phyloP scores from a whole-genome alignment of 2,113 vertebrate genomes.

The Syngnathoides biaculeatus region DNA sequence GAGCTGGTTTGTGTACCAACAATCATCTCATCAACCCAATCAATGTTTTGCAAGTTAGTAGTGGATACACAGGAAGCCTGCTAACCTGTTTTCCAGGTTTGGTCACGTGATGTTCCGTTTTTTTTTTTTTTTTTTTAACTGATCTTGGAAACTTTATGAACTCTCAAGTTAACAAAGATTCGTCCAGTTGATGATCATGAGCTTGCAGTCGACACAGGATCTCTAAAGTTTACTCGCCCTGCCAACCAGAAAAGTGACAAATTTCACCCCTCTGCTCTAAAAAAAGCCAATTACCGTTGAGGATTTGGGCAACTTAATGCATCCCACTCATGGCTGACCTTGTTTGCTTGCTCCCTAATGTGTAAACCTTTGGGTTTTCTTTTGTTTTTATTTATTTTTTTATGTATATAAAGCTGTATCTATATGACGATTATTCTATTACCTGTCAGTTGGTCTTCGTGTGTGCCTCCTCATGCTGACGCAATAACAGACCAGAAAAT shows the following conservation, averaged over 20 bases:
- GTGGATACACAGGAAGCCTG: not conserved
- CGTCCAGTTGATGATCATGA: conserved; percentile 42
- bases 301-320: conserved; percentile 44
- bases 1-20: too few relatives aligned
- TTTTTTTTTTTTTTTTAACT: too few relatives aligned
- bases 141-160: not conserved
- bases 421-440: not conserved
- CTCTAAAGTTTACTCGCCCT: conserved; percentile 66
- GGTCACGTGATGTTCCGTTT: not conserved
- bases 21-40: too few relatives aligned
- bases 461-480: conserved; percentile 34
- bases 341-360: conserved; percentile 2
- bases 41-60: too few relatives aligned
- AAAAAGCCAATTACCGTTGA: conserved; percentile 56
- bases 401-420: not conserved
- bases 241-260: conserved; percentile 56
- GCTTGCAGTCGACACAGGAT: conserved; percentile 58
- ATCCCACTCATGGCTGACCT: conserved; percentile 11
- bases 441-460: conserved; percentile 14
- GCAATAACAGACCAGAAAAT: conserved; percentile 53
- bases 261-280: conserved; percentile 72
- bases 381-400: conserved; percentile 3
- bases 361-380: conserved; percentile 3
- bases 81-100: not conserved
- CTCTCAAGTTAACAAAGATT: conserved; percentile 27